Percentiles rank a stretch among this genome's conserved stretches.
Evolutionary conservation across 2,888 invertebrate genomes (phyloP).

Genomic region (Mesorhabditis sp.): DNA sequence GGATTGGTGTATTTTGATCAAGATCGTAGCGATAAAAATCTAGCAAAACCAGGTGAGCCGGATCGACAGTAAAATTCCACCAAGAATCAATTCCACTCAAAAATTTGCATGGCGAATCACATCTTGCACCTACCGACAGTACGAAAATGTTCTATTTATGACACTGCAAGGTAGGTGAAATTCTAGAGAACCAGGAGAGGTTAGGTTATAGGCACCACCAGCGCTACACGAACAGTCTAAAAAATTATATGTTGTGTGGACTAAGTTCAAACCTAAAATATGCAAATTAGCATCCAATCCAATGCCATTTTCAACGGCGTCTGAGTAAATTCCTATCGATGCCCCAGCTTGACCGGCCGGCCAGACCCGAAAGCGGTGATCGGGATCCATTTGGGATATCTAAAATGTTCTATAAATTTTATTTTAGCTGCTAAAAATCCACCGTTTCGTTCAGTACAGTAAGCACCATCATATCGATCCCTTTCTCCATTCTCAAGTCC

Average conservation of each 20-base stretch:
- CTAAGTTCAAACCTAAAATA: neutral
- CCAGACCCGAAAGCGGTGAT: neutral
- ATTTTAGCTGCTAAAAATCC: neutral
- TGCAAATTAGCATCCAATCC: neutral
- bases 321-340: neutral
- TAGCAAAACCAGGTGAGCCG: neutral
- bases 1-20: conserved; percentile 3
- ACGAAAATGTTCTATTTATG: neutral
- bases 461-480: neutral
- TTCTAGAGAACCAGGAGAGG: neutral
- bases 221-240: neutral
- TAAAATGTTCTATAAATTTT: neutral
- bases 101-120: neutral
- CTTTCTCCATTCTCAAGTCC: neutral
- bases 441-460: neutral
- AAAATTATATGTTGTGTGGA: neutral
- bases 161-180: neutral
- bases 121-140: neutral
- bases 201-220: neutral
- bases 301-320: neutral
- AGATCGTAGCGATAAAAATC: conserved; percentile 3
- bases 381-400: neutral
- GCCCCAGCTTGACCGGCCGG: neutral
- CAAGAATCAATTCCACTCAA: neutral
- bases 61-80: neutral